Percentiles rank a stretch among this genome's conserved stretches.
phyloP scores from a whole-genome alignment of 2,797 vertebrate species.

The Salarias fasciatus region DNA sequence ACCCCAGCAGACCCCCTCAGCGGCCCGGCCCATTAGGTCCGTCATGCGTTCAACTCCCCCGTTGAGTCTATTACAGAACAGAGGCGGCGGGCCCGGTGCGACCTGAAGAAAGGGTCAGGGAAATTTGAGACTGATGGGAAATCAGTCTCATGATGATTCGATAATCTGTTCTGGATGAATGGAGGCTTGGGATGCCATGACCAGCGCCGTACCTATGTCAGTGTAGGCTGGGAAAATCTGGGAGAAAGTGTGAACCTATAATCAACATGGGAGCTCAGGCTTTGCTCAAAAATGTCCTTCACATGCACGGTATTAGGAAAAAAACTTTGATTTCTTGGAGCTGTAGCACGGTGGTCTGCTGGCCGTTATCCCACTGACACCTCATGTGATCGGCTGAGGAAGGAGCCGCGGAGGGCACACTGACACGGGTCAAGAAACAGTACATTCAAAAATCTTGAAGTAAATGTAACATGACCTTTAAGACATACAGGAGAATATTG shows the following conservation, averaged over 20 bases:
- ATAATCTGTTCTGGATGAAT: conserved; percentile 21
- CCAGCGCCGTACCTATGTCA: conserved; percentile 2
- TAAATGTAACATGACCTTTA: too few species aligned
- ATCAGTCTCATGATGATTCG: conserved; percentile 25
- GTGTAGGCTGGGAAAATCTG: conserved; percentile 1
- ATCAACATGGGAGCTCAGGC: neutral
- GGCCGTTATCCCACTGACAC: too few species aligned
- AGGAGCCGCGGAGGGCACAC: too few species aligned
- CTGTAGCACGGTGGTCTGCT: too few species aligned
- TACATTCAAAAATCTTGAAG: too few species aligned
- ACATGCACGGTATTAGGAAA: neutral
- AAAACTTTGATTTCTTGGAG: too few species aligned
- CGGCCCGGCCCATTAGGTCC: conserved; percentile 56
- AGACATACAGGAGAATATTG: too few species aligned
- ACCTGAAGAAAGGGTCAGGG: conserved; percentile 27
- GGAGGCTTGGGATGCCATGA: neutral
- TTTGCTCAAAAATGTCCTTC: neutral
- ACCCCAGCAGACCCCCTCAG: conserved; percentile 44
- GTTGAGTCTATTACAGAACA: conserved; percentile 38
- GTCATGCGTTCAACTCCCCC: conserved; percentile 44
- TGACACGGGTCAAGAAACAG: too few species aligned
- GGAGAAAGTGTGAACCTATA: neutral
- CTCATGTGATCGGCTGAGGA: too few species aligned
- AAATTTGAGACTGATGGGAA: conserved; percentile 25
- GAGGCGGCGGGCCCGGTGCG: conserved; percentile 1